Base-by-base conservation (phyloP, 2,113 vertebrate genomes). In the Alethe castanea region DNA sequence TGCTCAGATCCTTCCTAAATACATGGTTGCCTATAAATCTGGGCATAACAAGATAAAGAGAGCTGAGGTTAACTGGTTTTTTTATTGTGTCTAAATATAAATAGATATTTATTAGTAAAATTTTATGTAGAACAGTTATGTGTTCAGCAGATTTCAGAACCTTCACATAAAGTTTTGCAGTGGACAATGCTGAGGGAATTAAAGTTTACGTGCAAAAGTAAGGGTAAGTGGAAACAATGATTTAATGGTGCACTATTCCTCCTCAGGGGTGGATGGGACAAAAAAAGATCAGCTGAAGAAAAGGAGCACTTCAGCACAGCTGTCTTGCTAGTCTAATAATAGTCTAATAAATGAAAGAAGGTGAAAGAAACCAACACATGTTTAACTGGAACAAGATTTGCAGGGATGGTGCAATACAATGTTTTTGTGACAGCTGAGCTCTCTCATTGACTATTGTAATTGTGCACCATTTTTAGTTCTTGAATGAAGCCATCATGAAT, bases 41-140 rank as follows among this genome's bases (percentile, higher is more conserved):
- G 38, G 35, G 44, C 29, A 24, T 67, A 62, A 52, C 17, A 67
- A 52, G 31, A 82, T 50, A 71, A n/a, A 4, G 3, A 57, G 25
- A 67, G 14, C 38, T 86, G 36, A 80, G 9, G 38, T 86, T 83
- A 83, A 61, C 69, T 61, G 0, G 0, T 3, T 42, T 42, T 67
- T 82, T 80, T 42, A 33, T 78, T 73, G 22, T 87, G 19, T 56
- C n/a, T 65, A 85, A 53, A 77, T 72, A 77, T 40, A 90, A 93
- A 88, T 36, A 90, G 53, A 26, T 85, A 56, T 74, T 84, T 87
- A 90, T 82, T 60, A 79, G 53, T 87, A 72, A 90, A 93, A 91
- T 64, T 87, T 44, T 48, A 71, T 53, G 42, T 62, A 66, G 54
- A 73, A 53, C 33, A 67, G 31, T 78, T 94, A 65, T 6, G 29